Conservation (phyloP, 2,888 invertebrate genomes). For the Cephus nigrinus region DNA sequence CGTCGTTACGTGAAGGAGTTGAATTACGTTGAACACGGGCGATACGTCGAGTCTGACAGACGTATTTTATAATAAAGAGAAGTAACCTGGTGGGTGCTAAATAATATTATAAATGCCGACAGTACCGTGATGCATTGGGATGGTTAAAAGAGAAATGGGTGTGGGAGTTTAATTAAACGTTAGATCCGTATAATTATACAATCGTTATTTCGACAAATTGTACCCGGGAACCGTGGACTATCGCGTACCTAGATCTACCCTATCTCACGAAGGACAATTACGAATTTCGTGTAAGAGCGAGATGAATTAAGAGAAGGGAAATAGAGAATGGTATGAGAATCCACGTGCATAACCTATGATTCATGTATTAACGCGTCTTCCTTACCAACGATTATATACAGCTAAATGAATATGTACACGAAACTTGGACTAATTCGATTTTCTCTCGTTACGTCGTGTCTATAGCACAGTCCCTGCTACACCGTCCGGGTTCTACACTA, state of each 20-base stretch:
- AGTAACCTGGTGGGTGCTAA: not conserved
- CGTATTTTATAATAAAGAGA: not conserved
- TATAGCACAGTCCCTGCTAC: not conserved
- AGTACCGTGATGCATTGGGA: not conserved
- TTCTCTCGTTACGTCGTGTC: slow-evolving; percentile 24
- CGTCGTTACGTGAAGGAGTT: not conserved
- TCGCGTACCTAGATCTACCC: slow-evolving; percentile 42
- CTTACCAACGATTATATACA: slow-evolving; percentile 48
- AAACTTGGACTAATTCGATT: slow-evolving; percentile 61
- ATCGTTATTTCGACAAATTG: slow-evolving; percentile 47
- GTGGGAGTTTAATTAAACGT: not conserved
- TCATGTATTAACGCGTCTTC: slow-evolving; percentile 58
- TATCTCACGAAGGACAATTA: slow-evolving; percentile 21
- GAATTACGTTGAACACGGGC: not conserved
- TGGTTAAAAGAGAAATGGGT: not conserved
- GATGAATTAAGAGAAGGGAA: slow-evolving; percentile 7
- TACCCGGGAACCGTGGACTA: not conserved
- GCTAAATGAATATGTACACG: slow-evolving; percentile 63
- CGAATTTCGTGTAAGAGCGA: not conserved
- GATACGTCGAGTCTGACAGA: not conserved
- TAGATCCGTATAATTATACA: slow-evolving; percentile 38
- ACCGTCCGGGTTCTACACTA: not conserved
- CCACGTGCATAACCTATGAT: slow-evolving; percentile 55
- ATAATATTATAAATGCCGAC: not conserved
- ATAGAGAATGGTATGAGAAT: slow-evolving; percentile 29